A percentile compares a stretch with the other conserved stretches of the same genome.
Conservation (phyloP, 2,113 vertebrate genomes). For the Amazona guildingii region DNA sequence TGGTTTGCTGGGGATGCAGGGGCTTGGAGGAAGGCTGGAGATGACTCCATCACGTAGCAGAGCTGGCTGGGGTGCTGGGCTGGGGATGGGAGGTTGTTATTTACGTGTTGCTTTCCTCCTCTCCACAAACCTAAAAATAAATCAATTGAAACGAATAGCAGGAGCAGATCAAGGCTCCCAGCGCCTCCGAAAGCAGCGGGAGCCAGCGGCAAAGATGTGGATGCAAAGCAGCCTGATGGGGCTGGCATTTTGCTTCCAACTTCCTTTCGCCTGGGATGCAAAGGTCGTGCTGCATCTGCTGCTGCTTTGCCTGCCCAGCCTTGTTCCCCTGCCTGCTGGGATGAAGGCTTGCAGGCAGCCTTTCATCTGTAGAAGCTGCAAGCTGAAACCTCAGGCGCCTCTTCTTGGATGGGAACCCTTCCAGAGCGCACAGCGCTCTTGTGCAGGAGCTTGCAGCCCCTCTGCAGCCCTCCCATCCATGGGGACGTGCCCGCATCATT, state of each 20-base stretch:
- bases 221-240: neutral
- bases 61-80: neutral
- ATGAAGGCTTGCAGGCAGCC: neutral
- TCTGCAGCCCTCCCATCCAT: neutral
- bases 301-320: neutral
- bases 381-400: neutral
- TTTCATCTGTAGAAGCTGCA: neutral
- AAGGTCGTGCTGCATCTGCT: neutral
- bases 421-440: neutral
- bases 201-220: neutral
- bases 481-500: neutral
- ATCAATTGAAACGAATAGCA: neutral
- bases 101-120: neutral
- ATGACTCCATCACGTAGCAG: neutral
- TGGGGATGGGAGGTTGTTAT: neutral
- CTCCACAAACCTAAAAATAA: neutral
- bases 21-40: neutral
- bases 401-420: neutral
- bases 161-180: neutral
- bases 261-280: neutral
- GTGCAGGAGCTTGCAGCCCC: neutral
- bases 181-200: neutral
- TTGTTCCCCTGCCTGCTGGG: neutral
- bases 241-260: conserved; percentile 1
- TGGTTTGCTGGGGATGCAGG: neutral